Evolutionary conservation across 1,140 invertebrate species (phyloP), one percentile per base, ranked within the genome.

Genomic region (Cyclina sinensis): DNA sequence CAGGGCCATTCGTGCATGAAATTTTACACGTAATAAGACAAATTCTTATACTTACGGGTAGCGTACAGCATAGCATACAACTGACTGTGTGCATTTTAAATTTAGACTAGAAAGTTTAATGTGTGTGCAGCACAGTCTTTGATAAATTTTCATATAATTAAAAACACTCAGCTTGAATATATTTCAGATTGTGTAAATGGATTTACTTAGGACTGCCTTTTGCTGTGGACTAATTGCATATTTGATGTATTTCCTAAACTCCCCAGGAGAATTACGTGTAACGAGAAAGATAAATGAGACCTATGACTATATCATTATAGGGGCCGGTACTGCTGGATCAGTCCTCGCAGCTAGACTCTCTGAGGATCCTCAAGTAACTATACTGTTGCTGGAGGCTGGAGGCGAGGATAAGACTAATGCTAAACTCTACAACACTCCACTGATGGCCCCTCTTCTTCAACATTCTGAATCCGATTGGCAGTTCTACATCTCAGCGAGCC

Each of bases 291-390:
- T 57, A 16, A 57, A 21, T n/a, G 51, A 18, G 51, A 46, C 74
- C n/a, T 82, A 65, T n/a, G 79, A 82, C 37, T 82, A 82, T 30
- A 39, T 82, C 12, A 46, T 82, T n/a, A 21, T 82, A 27, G 99
- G 99, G 0, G 98, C 97, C 0, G 99, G 99, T 16, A 99, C 98
- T 0, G 98, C 98, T 92, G 99, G 98, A 0, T 98, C 98, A 2
- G 98, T 99, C n/a, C 96, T 99, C 12, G 98, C 99, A 0, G 99
- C 98, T 95, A 96, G 99, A 14, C 95, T 99, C 32, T 98, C 97
- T 0, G 99, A 99, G 92, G 94, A 97, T 90, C 94, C 94, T 0
- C 81, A 97, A 24, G 82, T 98, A 97, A 98, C 96, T 81, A 97
- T 99, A 0, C 95, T 99, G 1, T 95, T 99, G 0, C 92, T 99